These are phyloP conservation scores for Cryptus viduatorius DNA, from an alignment of 2,888 invertebrate species.

Conservation along the genomic window DNA sequence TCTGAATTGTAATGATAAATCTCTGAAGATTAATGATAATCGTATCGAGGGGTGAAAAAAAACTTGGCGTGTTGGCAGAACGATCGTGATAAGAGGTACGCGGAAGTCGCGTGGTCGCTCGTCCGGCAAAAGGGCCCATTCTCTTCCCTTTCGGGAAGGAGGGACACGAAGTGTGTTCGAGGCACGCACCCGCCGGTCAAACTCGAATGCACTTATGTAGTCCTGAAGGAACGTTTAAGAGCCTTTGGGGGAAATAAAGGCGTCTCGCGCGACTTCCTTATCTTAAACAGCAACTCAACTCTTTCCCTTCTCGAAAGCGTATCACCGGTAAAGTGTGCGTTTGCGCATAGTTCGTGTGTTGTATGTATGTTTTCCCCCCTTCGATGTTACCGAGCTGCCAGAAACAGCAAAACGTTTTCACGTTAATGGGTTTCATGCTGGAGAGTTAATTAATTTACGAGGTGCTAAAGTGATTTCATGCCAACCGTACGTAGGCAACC, in stretches of 20 bases:
- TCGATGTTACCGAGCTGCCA: background rate
- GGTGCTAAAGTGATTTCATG: constrained; percentile 72
- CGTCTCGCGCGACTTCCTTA: constrained; percentile 33
- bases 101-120: constrained; percentile 52
- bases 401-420: constrained; percentile 68
- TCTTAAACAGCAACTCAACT: constrained; percentile 42
- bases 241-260: background rate
- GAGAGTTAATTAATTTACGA: constrained; percentile 78
- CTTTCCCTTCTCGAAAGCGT: constrained; percentile 19
- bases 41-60: background rate
- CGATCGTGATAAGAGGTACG: constrained; percentile 39
- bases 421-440: constrained; percentile 70
- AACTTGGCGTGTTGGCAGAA: constrained; percentile 28
- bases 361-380: constrained; percentile 3
- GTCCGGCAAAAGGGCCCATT: constrained; percentile 56
- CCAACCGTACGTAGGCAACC: constrained; percentile 30
- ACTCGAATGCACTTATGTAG: constrained; percentile 12
- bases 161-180: background rate
- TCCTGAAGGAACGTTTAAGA: background rate
- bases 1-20: constrained; percentile 4
- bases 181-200: constrained; percentile 46
- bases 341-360: constrained; percentile 10
- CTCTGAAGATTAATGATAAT: constrained; percentile 13
- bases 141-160: constrained; percentile 30
- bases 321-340: background rate